These are phyloP conservation scores for Drosophila subpulchrella DNA, from an alignment of 1,140 invertebrate genomes.

Conservation along the genomic window DNA sequence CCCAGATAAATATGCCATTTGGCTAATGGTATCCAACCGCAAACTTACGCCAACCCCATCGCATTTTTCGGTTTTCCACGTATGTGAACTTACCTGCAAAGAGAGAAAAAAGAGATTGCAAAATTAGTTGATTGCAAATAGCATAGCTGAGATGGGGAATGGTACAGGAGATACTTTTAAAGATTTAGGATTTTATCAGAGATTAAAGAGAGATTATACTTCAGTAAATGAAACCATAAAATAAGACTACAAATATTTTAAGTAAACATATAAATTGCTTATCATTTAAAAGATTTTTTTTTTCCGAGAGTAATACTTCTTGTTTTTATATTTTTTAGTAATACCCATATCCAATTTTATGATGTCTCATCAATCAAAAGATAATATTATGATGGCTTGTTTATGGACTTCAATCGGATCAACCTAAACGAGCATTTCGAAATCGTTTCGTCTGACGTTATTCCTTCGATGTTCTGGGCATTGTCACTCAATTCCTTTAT, in stretches of 20 bases:
- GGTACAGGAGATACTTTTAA: constrained; percentile 25
- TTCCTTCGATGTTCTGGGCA: not conserved
- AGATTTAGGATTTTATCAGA: constrained; percentile 10
- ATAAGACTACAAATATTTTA: not conserved
- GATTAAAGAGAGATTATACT: not conserved
- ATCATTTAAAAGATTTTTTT: not conserved
- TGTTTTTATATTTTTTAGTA: not conserved
- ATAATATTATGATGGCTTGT: not conserved
- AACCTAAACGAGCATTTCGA: not conserved
- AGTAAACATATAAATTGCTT: not conserved
- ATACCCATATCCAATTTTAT: not conserved
- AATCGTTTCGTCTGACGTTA: not conserved
- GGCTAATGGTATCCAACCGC: constrained; percentile 38
- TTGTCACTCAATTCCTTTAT: constrained; percentile 20
- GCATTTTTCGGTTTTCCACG: constrained; percentile 17
- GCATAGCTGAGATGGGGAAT: constrained; percentile 32
- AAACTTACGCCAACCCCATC: constrained; percentile 51
- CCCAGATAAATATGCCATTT: constrained; percentile 56
- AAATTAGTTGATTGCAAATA: constrained; percentile 35
- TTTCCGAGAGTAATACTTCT: not conserved
- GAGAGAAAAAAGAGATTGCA: constrained; percentile 31
- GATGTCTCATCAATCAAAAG: not conserved
- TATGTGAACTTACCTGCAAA: constrained; percentile 66
- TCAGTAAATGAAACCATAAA: not conserved
- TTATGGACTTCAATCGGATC: not conserved